Conservation (phyloP, 2,797 vertebrate genomes). For the Chaetophractus vellerosus region DNA sequence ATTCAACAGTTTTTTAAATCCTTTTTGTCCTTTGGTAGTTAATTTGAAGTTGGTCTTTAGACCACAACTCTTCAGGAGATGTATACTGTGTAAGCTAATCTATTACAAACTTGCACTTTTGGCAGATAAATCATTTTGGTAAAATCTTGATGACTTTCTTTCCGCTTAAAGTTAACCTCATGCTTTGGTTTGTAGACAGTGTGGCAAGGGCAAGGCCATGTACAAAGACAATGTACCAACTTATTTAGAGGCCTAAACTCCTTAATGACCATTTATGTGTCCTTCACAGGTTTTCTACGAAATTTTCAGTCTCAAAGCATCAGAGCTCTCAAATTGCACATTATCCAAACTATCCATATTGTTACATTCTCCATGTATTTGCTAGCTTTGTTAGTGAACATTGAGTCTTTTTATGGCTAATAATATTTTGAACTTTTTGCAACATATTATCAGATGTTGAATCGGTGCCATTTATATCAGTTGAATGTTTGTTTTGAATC, state of each 20-base stretch:
- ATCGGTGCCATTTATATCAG: not conserved
- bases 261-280: not conserved
- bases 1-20: not conserved
- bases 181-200: not conserved
- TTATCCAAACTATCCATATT: not conserved
- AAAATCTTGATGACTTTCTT: not conserved
- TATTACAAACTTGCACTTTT: not conserved
- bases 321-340: not conserved
- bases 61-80: not conserved
- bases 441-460: not conserved
- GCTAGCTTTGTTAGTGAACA: not conserved
- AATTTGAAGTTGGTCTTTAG: not conserved
- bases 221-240: not conserved
- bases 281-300: not conserved
- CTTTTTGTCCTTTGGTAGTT: not conserved
- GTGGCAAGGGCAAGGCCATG: not conserved
- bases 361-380: not conserved
- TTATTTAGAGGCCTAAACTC: not conserved
- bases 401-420: not conserved
- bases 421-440: constrained; percentile 4
- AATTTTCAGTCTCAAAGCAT: not conserved
- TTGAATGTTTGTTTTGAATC: not conserved
- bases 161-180: constrained; percentile 7
- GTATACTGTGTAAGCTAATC: not conserved
- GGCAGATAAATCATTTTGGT: not conserved